Evolutionary conservation across 2,113 vertebrate species (phyloP).

Genomic region (Gadus macrocephalus): DNA sequence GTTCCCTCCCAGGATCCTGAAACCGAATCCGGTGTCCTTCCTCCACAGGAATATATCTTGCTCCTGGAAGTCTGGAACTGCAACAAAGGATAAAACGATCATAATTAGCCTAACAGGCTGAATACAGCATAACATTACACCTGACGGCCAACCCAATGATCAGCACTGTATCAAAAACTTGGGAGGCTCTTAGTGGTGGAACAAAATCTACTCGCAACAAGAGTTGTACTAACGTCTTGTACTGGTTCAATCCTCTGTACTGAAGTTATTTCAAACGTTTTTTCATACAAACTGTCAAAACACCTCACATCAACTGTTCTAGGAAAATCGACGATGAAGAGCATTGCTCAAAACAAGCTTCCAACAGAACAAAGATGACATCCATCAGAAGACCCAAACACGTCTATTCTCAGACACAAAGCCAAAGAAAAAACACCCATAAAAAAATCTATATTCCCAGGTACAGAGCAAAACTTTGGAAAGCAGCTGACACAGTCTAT

Average conservation of each 20-base stretch:
- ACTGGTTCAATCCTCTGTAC: no score
- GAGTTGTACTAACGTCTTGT: no score
- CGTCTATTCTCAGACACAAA: slow-evolving; percentile 44
- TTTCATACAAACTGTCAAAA: neutral
- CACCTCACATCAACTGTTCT: slow-evolving; percentile 6
- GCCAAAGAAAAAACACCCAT: neutral
- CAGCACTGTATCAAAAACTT: no score
- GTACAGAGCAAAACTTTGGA: slow-evolving; percentile 33
- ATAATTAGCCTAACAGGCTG: slow-evolving; percentile 6
- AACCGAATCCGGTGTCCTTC: slow-evolving; percentile 98
- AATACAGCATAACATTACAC: neutral
- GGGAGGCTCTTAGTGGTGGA: no score
- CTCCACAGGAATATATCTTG: slow-evolving; percentile 99
- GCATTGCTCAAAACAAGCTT: slow-evolving; percentile 15
- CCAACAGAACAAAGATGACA: slow-evolving; percentile 20
- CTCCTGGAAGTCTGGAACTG: slow-evolving; percentile 98
- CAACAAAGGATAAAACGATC: slow-evolving; percentile 49
- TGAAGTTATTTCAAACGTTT: no score
- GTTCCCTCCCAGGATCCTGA: slow-evolving; percentile 98
- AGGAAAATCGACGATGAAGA: slow-evolving; percentile 24
- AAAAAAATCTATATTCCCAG: slow-evolving; percentile 13
- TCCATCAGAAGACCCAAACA: slow-evolving; percentile 27
- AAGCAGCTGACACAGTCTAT: slow-evolving; percentile 3
- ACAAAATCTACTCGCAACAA: no score
- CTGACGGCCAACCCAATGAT: neutral